A percentile compares a stretch with the other conserved stretches of the same genome.
These are phyloP conservation scores for Cyphomyrmex costatus DNA, from an alignment of 1,140 invertebrate species.

Conservation along the genomic window DNA sequence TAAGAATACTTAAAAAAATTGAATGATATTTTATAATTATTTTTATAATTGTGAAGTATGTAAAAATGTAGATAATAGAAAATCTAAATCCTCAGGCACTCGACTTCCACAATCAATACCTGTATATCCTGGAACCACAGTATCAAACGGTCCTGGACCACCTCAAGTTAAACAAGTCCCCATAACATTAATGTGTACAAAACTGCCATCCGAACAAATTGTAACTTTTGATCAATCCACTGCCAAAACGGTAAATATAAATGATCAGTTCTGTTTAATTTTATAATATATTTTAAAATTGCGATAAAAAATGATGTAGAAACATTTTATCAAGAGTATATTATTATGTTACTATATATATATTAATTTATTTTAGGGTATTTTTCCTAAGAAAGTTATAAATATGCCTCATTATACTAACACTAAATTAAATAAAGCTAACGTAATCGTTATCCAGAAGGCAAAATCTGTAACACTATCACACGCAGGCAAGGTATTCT, in stretches of 20 bases:
- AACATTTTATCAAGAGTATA: conserved; percentile 1
- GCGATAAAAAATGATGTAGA: neutral
- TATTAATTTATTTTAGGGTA: conserved; percentile 71
- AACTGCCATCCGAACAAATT: conserved; percentile 70
- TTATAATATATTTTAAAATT: neutral
- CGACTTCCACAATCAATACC: conserved; percentile 67
- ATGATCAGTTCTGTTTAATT: neutral
- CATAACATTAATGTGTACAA: conserved; percentile 75
- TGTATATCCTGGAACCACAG: conserved; percentile 67
- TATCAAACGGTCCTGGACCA: conserved; percentile 80
- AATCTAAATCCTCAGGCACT: conserved; percentile 63
- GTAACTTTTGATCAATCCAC: conserved; percentile 76
- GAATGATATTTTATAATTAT: neutral
- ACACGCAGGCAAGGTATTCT: conserved; percentile 82
- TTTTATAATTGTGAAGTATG: neutral
- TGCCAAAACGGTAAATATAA: conserved; percentile 78
- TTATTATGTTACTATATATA: conserved; percentile 5
- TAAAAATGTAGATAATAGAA: conserved; percentile 6
- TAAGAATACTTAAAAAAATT: neutral
- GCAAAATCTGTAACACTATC: conserved; percentile 82
- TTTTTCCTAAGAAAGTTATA: conserved; percentile 77
- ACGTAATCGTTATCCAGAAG: conserved; percentile 84
- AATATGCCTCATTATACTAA: conserved; percentile 77
- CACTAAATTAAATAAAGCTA: conserved; percentile 80
- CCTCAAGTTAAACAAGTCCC: conserved; percentile 66